A percentile compares a stretch with the other conserved stretches of the same genome.
These are phyloP conservation scores for Crax fasciolata DNA, from an alignment of 2,797 vertebrate species.

Conservation along the genomic window DNA sequence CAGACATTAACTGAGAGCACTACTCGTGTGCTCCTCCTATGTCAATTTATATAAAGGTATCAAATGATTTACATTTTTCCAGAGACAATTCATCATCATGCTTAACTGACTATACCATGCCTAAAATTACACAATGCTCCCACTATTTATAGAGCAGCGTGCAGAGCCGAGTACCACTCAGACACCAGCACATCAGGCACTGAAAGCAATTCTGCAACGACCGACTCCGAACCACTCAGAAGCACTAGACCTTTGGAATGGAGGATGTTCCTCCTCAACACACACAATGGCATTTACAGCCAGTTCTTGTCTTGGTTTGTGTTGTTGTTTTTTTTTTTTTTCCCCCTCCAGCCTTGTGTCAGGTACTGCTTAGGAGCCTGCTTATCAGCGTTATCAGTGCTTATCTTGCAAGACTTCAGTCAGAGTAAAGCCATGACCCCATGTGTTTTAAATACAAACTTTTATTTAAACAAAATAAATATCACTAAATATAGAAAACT, in stretches of 20 bases:
- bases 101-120: slow-evolving; percentile 38
- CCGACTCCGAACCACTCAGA: not conserved
- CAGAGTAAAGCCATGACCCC: not conserved
- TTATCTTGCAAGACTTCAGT: slow-evolving; percentile 13
- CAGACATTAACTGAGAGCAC: not conserved
- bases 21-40: not conserved
- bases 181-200: not conserved
- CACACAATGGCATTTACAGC: not conserved
- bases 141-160: slow-evolving; percentile 15
- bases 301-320: not conserved
- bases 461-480: not conserved
- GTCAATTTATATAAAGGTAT: not conserved
- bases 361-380: not conserved
- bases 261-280: not conserved
- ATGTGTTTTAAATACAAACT: not conserved
- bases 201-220: not conserved
- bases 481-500: not conserved
- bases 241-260: not conserved
- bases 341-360: not conserved
- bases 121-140: slow-evolving; percentile 24
- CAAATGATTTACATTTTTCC: slow-evolving; percentile 35
- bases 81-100: slow-evolving; percentile 54
- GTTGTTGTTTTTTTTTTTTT: not conserved
- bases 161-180: not conserved
- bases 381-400: not conserved